phyloP scores from a whole-genome alignment of 2,888 invertebrate species.

The Diachrysia chrysitis region DNA sequence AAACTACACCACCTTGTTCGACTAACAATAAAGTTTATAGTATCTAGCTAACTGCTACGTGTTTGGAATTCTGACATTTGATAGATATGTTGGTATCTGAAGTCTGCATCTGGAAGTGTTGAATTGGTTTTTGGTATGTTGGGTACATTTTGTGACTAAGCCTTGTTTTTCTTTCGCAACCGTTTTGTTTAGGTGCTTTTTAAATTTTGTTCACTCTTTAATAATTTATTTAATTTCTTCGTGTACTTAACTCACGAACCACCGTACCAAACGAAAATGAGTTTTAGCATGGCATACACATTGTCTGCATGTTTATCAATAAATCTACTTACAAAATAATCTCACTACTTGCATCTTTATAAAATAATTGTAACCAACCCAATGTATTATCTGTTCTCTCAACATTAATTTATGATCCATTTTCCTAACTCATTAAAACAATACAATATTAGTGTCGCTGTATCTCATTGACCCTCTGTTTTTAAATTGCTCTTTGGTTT shows the following conservation, averaged over 20 bases:
- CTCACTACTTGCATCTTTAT: background rate
- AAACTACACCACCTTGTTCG: constrained; percentile 37
- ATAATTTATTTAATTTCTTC: background rate
- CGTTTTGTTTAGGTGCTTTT: background rate
- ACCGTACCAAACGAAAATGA: background rate
- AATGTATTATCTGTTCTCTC: background rate
- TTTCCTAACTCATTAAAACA: too few species aligned
- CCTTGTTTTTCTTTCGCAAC: constrained; percentile 33
- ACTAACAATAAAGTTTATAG: constrained; percentile 57
- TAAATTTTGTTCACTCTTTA: background rate
- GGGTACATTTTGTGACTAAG: constrained; percentile 84
- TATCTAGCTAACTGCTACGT: constrained; percentile 57
- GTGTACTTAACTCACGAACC: background rate
- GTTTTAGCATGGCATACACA: background rate
- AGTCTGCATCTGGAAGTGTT: constrained; percentile 65
- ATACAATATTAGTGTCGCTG: too few species aligned
- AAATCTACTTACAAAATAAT: background rate
- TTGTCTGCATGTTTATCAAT: background rate
- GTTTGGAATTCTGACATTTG: constrained; percentile 48
- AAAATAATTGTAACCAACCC: background rate
- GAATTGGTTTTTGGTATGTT: constrained; percentile 78
- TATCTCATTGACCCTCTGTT: background rate
- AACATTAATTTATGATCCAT: too few species aligned
- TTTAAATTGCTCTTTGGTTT: background rate
- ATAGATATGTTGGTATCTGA: constrained; percentile 32